Percentiles rank a stretch among this genome's conserved stretches.
phyloP scores from a whole-genome alignment of 2,797 vertebrate genomes.

The Graptemys geographica region DNA sequence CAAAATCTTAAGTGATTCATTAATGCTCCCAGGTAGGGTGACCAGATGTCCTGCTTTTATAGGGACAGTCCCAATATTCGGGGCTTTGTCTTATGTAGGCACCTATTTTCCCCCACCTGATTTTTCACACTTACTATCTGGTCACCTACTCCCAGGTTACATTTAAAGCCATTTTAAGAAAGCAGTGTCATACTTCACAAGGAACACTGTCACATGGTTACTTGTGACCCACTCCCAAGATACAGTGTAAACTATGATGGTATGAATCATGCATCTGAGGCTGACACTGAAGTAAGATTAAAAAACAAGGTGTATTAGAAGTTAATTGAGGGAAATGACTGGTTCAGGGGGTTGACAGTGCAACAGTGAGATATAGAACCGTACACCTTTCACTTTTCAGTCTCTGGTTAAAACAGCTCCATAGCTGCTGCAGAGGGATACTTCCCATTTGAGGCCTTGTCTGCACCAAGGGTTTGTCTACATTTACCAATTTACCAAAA shows the following conservation, averaged over 20 bases:
- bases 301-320: background rate
- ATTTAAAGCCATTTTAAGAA: background rate
- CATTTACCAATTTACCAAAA: background rate
- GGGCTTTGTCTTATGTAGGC: no score
- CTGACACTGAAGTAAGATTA: slow-evolving; percentile 3
- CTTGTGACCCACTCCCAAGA: background rate
- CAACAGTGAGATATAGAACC: background rate
- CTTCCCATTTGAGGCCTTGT: background rate
- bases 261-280: background rate
- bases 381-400: background rate
- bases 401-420: background rate
- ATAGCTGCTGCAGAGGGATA: background rate
- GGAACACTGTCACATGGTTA: background rate
- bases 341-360: background rate
- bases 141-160: background rate
- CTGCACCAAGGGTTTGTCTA: background rate
- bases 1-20: background rate
- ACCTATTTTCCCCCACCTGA: no score
- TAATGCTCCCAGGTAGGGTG: background rate
- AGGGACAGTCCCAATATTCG: no score
- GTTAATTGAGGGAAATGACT: background rate
- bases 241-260: background rate
- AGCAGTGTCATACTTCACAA: background rate
- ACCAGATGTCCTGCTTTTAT: no score
- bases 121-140: no score